Conservation (phyloP, 1,140 invertebrate genomes). For the Solenopsis invicta region DNA sequence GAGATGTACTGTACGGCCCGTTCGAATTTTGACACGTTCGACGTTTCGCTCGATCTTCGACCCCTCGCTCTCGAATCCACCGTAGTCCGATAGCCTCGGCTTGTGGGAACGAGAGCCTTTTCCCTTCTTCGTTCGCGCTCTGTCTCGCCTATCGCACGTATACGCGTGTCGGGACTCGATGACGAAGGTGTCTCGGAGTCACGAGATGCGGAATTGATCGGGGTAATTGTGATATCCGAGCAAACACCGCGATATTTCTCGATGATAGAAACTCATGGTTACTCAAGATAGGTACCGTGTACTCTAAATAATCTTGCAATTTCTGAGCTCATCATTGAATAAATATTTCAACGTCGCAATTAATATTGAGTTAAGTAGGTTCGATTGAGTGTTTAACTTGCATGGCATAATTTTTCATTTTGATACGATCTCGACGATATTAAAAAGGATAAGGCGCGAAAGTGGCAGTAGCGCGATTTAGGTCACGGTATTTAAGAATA, state of each 20-base stretch:
- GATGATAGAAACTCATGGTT: background rate
- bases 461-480: background rate
- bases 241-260: background rate
- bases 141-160: slow-evolving; percentile 73
- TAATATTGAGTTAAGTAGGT: background rate
- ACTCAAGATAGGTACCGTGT: no score
- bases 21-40: slow-evolving; percentile 87
- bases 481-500: background rate
- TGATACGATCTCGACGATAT: background rate
- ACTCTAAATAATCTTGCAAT: background rate
- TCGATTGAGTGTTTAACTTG: background rate
- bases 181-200: slow-evolving; percentile 37
- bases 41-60: slow-evolving; percentile 83
- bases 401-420: background rate
- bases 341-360: background rate
- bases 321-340: background rate
- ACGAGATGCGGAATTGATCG: slow-evolving; percentile 2
- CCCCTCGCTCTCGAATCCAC: slow-evolving; percentile 77
- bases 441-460: background rate
- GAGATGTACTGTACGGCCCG: slow-evolving; percentile 71
- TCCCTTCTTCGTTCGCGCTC: slow-evolving; percentile 54
- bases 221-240: background rate
- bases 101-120: slow-evolving; percentile 69
- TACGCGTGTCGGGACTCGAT: slow-evolving; percentile 13
- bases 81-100: slow-evolving; percentile 57